phyloP scores from a whole-genome alignment of 1,140 invertebrate species.

The Zaprionus lachaisei region DNA sequence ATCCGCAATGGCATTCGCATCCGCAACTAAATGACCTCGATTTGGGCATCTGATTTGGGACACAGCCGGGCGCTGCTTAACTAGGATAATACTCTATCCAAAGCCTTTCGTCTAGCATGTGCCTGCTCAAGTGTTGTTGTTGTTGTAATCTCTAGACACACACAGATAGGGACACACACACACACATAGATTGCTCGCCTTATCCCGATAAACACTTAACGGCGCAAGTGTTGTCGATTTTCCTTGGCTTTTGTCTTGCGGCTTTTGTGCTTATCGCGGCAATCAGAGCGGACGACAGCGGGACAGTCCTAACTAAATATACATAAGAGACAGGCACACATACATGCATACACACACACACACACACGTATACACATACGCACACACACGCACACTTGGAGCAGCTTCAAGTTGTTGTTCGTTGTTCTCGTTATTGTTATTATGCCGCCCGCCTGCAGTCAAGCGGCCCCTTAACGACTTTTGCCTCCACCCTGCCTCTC shows the following conservation, averaged over 20 bases:
- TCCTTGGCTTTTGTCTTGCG: conserved; percentile 56
- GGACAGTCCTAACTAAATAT: conserved; percentile 56
- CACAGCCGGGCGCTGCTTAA: background rate
- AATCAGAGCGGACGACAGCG: conserved; percentile 47
- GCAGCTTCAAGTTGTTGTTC: conserved; percentile 66
- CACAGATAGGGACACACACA: background rate
- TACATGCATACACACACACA: background rate
- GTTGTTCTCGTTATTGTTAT: conserved; percentile 74
- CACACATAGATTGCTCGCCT: conserved; percentile 32
- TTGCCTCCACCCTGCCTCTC: background rate
- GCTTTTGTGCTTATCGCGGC: conserved; percentile 72
- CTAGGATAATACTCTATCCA: background rate
- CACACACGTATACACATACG: background rate
- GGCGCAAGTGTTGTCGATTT: conserved; percentile 66
- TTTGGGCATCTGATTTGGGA: conserved; percentile 44
- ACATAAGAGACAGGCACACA: conserved; percentile 23
- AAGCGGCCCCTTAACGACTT: conserved; percentile 48
- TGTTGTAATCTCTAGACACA: conserved; percentile 48
- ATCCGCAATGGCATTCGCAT: conserved; percentile 1
- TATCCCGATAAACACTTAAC: conserved; percentile 78
- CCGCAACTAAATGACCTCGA: background rate
- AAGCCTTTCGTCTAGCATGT: background rate
- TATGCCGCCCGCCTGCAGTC: conserved; percentile 50
- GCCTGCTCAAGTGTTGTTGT: conserved; percentile 62
- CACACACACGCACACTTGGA: conserved; percentile 48